A percentile compares a stretch with the other conserved stretches of the same genome.
Evolutionary conservation across 2,888 invertebrate genomes (phyloP).

Genomic region (Temnothorax unifasciatus): DNA sequence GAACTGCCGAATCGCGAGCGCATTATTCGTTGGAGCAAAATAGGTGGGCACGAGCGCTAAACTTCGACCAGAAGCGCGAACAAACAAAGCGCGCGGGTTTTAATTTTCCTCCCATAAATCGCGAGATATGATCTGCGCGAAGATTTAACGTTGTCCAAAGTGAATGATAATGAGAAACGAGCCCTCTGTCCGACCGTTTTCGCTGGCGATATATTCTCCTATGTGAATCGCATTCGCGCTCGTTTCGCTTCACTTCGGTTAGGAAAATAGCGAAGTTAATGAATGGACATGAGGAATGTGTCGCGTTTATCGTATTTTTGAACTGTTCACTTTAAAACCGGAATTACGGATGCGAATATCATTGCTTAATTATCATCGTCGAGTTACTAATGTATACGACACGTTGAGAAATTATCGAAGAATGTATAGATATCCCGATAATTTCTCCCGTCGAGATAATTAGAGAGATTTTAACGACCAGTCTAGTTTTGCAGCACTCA

Average conservation of each 20-base stretch:
- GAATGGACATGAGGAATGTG: not conserved
- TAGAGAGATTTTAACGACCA: not conserved
- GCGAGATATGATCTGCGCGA: conserved; percentile 44
- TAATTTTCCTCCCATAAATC: conserved; percentile 67
- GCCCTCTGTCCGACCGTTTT: conserved; percentile 35
- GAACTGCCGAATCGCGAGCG: conserved; percentile 25
- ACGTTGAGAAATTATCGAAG: not conserved
- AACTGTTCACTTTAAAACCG: not conserved
- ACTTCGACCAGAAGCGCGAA: conserved; percentile 50
- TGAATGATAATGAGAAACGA: conserved; percentile 50
- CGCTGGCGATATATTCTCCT: conserved; percentile 26
- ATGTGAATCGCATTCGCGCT: not conserved
- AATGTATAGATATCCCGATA: not conserved
- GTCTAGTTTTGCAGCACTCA: not conserved
- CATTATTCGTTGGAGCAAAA: conserved; percentile 39
- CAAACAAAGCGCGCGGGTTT: conserved; percentile 50
- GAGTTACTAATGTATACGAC: not conserved
- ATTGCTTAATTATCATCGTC: not conserved
- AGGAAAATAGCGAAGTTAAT: conserved; percentile 24
- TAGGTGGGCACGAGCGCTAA: conserved; percentile 39
- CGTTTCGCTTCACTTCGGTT: conserved; percentile 13
- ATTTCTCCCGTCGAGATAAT: not conserved
- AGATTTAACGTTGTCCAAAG: conserved; percentile 57
- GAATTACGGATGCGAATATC: not conserved
- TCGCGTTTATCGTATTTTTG: not conserved